A percentile compares a stretch with the other conserved stretches of the same genome.
Conservation (phyloP, 2,888 invertebrate genomes). For the Lepas anatifera region DNA sequence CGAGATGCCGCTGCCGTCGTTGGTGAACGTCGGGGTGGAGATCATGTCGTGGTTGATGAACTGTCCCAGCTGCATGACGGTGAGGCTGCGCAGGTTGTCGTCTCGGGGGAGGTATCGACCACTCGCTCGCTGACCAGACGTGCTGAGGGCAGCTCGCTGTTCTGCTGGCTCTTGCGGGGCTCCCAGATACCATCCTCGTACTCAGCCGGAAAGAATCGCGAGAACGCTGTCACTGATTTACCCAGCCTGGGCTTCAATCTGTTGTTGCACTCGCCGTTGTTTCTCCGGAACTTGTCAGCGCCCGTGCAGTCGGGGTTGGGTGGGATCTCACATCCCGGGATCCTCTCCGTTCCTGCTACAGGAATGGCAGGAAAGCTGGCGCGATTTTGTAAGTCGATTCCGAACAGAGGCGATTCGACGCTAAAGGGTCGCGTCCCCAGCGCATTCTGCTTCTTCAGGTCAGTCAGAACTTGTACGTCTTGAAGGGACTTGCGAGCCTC, state of each 20-base stretch:
- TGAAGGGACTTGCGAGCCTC: not conserved
- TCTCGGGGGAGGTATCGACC: not conserved
- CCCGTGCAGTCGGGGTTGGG: not conserved
- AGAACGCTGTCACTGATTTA: not conserved
- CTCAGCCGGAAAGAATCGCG: slow-evolving; percentile 8
- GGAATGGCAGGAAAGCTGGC: not conserved
- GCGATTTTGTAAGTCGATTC: not conserved
- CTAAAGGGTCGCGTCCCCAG: not conserved
- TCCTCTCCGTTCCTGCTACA: not conserved
- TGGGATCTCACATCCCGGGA: not conserved
- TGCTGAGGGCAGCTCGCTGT: not conserved
- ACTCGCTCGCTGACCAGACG: not conserved
- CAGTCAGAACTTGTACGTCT: not conserved
- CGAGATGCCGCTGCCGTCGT: not conserved
- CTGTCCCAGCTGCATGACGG: slow-evolving; percentile 18
- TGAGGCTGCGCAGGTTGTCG: not conserved
- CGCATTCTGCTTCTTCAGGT: not conserved
- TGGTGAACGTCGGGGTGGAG: slow-evolving; percentile 11
- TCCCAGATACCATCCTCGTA: slow-evolving; percentile 5
- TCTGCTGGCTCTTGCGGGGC: not conserved
- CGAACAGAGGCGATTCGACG: not conserved
- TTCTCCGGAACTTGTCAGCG: not conserved
- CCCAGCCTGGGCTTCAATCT: not conserved
- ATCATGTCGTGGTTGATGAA: slow-evolving; percentile 18
- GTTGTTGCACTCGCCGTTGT: slow-evolving; percentile 1